Base-by-base conservation (phyloP, 2,113 vertebrate genomes). In the Megaceryle torquata region DNA sequence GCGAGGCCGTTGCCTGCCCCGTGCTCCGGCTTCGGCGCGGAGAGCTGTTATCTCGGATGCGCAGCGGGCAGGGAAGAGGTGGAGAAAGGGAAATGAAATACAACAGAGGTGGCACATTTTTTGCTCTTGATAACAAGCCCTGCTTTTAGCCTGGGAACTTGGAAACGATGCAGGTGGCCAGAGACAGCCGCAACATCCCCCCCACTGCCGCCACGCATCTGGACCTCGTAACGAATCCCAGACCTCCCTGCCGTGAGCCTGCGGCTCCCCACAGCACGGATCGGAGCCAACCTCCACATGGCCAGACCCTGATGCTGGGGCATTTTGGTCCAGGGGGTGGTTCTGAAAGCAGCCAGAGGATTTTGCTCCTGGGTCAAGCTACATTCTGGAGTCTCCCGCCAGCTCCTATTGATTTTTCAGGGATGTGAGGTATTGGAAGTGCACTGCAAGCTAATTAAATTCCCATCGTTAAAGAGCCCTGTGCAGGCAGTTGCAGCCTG, bases 101-200 rank as follows among this genome's bases (percentile, higher is more conserved):
- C 76, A 94, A 91, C 95, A 88, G 91, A 95, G 92, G 86, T 94
- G 94, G 71, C 96, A 89, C 65, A 26, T 94, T 94, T 96, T 91
- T 77, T 57, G 78, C 82, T 86, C 71, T 71, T 59, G 96, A 97
- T 97, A 97, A 97, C 93, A 33, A 95, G 90, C 93, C 81, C 87
- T 57, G 92, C 92, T 97, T 96, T 97, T 94, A 96, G 97, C 95
- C 94, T 97, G 97, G 96, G 96, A 97, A 97, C 95, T 86, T 91
- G 93, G 96, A 94, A 95, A 48, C n/a, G 50, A 86, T 46, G 84
- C 97, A 96, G 96, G 97, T 93, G 94, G 93, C 83, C 94, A 84
- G 86, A 51, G 91, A 56, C 86, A 50, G 88, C 83, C 68, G 1
- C 82, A n/a, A 46, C 3, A 3, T 78, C 79, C 88, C 80, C 89